These are phyloP conservation scores for Crenuchus spilurus DNA, from an alignment of 2,797 vertebrate genomes.

Conservation along the genomic window DNA sequence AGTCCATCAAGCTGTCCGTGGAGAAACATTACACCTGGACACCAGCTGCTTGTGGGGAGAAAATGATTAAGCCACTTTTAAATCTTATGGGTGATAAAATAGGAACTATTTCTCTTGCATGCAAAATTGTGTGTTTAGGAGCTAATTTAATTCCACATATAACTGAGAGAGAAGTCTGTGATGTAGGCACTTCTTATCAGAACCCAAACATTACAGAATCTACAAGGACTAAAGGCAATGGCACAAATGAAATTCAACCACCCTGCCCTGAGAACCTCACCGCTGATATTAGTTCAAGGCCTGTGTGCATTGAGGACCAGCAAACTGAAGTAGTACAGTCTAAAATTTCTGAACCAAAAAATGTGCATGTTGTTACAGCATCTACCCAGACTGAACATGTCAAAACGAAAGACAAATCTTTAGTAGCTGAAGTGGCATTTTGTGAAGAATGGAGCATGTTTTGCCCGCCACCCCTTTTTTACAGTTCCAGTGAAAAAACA, in stretches of 20 bases:
- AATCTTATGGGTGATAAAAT: slow-evolving; percentile 71
- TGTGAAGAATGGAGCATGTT: slow-evolving; percentile 64
- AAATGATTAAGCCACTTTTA: slow-evolving; percentile 62
- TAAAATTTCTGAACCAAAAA: slow-evolving; percentile 31
- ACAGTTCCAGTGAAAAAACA: slow-evolving; percentile 63
- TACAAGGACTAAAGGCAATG: background rate
- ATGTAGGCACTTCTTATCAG: background rate
- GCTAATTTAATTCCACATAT: slow-evolving; percentile 62
- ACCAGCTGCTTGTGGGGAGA: slow-evolving; percentile 68
- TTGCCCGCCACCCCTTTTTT: slow-evolving; percentile 86
- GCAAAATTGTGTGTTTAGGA: slow-evolving; percentile 81
- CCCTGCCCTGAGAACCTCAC: background rate
- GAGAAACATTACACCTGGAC: slow-evolving; percentile 54
- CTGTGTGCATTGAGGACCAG: background rate
- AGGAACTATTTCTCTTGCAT: slow-evolving; percentile 79
- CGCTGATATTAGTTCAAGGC: too few species aligned
- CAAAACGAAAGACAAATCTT: slow-evolving; percentile 17
- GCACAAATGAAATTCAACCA: background rate
- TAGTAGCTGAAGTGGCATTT: slow-evolving; percentile 17
- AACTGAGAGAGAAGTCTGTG: slow-evolving; percentile 44
- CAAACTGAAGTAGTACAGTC: slow-evolving; percentile 4
- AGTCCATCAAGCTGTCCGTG: slow-evolving; percentile 67
- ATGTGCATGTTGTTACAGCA: background rate
- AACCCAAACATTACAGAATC: background rate
- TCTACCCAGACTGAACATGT: slow-evolving; percentile 45